Conservation (phyloP, 2,888 invertebrate genomes). For the Dryococelus australis region DNA sequence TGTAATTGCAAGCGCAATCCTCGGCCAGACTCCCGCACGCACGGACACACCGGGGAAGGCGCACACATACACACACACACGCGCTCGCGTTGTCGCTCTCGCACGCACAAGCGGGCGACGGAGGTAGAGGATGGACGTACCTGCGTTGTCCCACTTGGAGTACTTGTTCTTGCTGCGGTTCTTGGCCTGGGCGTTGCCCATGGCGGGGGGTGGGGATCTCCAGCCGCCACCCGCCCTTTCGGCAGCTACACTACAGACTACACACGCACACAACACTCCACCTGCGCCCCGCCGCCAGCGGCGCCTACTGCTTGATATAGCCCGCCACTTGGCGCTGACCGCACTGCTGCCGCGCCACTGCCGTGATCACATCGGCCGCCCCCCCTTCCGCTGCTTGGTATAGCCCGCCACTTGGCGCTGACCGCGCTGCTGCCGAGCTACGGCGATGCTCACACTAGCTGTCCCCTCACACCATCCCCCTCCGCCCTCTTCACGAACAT, state of each 20-base stretch:
- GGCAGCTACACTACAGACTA: neutral
- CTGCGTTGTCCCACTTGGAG: slow-evolving; percentile 87
- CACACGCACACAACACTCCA: neutral
- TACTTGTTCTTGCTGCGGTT: slow-evolving; percentile 71
- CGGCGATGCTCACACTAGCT: neutral
- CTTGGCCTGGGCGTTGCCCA: slow-evolving; percentile 73
- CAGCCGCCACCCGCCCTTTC: neutral
- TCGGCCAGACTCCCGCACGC: too few species aligned
- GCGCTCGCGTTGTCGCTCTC: too few species aligned
- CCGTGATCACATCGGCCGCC: neutral
- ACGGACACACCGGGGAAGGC: too few species aligned
- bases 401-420: neutral
- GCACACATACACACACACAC: too few species aligned
- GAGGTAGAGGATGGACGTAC: slow-evolving; percentile 59
- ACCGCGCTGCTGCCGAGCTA: neutral
- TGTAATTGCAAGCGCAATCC: too few species aligned
- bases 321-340: neutral
- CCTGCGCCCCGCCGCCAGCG: neutral
- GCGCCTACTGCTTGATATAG: neutral
- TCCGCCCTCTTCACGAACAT: too few species aligned
- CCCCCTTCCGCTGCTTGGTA: neutral
- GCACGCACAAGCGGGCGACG: neutral
- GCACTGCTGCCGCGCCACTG: neutral
- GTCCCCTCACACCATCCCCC: neutral
- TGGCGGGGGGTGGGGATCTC: slow-evolving; percentile 52